Percentiles rank a stretch among this genome's conserved stretches.
Evolutionary conservation across 2,888 invertebrate species (phyloP).

Genomic region (Agelastica alni): DNA sequence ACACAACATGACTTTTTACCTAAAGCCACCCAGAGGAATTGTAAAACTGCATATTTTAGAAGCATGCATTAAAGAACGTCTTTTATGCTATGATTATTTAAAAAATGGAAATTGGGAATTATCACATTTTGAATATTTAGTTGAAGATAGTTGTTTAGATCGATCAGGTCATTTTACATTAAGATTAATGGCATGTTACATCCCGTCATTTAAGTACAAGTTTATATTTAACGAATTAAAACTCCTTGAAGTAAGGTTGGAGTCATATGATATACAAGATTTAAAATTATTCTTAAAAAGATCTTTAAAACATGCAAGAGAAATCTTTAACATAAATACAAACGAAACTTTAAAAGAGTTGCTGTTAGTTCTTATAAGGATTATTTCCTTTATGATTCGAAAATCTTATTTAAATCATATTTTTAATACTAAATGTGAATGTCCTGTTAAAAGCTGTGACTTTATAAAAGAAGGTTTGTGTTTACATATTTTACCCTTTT

Average conservation of each 20-base stretch:
- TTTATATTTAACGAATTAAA: conserved; percentile 40
- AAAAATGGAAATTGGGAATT: conserved; percentile 48
- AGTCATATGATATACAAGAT: conserved; percentile 28
- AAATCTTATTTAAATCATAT: conserved; percentile 28
- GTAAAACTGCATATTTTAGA: conserved; percentile 61
- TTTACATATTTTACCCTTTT: neutral
- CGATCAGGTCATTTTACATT: conserved; percentile 64
- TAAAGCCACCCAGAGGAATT: conserved; percentile 62
- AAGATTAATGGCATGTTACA: conserved; percentile 55
- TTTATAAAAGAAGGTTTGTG: conserved; percentile 27
- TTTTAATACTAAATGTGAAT: conserved; percentile 13
- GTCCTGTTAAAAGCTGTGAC: conserved; percentile 13
- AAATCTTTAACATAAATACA: conserved; percentile 5
- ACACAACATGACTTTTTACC: conserved; percentile 59
- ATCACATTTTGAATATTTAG: conserved; percentile 59
- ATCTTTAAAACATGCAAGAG: conserved; percentile 32
- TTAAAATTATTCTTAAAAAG: conserved; percentile 32
- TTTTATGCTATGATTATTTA: conserved; percentile 58
- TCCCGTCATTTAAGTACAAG: conserved; percentile 51
- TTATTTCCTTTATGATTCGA: conserved; percentile 35
- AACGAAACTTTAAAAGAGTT: conserved; percentile 21
- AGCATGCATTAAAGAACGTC: conserved; percentile 59
- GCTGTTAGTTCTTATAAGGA: conserved; percentile 13
- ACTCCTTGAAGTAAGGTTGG: conserved; percentile 32
- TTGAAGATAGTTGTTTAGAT: conserved; percentile 64